Percentiles rank a stretch among this genome's conserved stretches.
Evolutionary conservation across 2,888 invertebrate genomes (phyloP).

Genomic region (Catocala fraxini): DNA sequence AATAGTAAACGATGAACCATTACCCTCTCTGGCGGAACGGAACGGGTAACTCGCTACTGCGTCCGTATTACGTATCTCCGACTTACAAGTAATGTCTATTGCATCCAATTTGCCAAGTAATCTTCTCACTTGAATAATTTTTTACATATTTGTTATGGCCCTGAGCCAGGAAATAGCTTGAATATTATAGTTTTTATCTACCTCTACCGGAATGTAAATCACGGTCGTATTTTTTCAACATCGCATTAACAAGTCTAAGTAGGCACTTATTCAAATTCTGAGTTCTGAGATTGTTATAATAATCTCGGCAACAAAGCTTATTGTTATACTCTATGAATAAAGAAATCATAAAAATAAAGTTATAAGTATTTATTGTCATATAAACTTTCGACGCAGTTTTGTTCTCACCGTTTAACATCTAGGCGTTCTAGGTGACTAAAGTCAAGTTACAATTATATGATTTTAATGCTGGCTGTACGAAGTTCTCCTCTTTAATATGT

Average conservation of each 20-base stretch:
- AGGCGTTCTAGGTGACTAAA: not conserved
- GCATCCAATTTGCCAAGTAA: conserved; percentile 16
- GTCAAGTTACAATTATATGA: not conserved
- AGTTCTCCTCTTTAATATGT: too few species aligned
- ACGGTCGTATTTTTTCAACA: conserved; percentile 5
- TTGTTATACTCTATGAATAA: conserved; percentile 14
- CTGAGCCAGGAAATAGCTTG: not conserved
- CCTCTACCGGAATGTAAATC: not conserved
- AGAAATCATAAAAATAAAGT: conserved; percentile 12
- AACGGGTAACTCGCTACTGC: conserved; percentile 55
- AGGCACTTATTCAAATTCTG: conserved; percentile 3
- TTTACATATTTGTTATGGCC: too few species aligned
- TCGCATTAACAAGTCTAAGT: not conserved
- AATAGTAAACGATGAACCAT: conserved; percentile 66
- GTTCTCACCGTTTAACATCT: conserved; percentile 15
- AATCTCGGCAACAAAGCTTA: conserved; percentile 12
- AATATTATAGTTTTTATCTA: not conserved
- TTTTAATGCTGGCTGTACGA: too few species aligned
- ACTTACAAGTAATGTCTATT: conserved; percentile 32
- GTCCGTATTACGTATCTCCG: conserved; percentile 37
- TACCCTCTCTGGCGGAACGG: conserved; percentile 68
- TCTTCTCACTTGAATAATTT: not conserved
- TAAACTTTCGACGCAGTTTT: conserved; percentile 7
- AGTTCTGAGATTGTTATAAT: conserved; percentile 6
- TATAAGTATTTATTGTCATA: conserved; percentile 12